These are phyloP conservation scores for Rachycentron canadum DNA, from an alignment of 2,797 vertebrate genomes.

Conservation along the genomic window DNA sequence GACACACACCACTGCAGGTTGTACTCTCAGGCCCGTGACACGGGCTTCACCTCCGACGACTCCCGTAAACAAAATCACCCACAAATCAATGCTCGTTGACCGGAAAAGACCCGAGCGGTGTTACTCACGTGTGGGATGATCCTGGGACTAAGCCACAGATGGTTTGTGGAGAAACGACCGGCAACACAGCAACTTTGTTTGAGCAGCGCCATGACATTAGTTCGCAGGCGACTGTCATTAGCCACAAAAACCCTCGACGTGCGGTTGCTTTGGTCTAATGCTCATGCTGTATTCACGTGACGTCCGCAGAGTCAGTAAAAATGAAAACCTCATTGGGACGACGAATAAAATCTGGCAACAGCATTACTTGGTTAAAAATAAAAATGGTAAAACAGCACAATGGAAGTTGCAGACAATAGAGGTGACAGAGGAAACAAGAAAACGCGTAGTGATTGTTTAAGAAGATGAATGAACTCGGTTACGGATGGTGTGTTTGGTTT, in stretches of 20 bases:
- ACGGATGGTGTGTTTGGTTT: no score
- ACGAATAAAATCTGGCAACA: no score
- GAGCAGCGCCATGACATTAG: slow-evolving; percentile 83
- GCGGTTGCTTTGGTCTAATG: slow-evolving; percentile 65
- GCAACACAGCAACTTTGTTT: slow-evolving; percentile 69
- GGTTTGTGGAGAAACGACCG: slow-evolving; percentile 71
- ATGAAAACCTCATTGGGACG: fast-evolving
- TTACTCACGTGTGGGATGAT: slow-evolving; percentile 76
- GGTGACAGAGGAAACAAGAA: no score
- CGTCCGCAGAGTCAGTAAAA: not conserved
- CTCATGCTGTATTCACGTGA: slow-evolving; percentile 27
- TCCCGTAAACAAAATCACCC: not conserved
- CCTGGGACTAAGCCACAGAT: slow-evolving; percentile 65
- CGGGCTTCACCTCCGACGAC: not conserved
- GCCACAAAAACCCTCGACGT: slow-evolving; percentile 45
- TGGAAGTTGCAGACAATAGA: not conserved
- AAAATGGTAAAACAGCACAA: no score
- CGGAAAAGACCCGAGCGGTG: not conserved
- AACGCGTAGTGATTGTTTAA: no score
- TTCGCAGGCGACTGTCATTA: slow-evolving; percentile 50
- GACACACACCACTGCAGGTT: slow-evolving; percentile 2
- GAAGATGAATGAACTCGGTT: no score
- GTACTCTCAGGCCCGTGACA: slow-evolving; percentile 21
- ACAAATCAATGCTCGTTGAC: no score
- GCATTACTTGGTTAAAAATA: no score